Evolutionary conservation across 2,113 vertebrate species (phyloP), one percentile per base, ranked within the genome.

Genomic region (Pao palembangensis): DNA sequence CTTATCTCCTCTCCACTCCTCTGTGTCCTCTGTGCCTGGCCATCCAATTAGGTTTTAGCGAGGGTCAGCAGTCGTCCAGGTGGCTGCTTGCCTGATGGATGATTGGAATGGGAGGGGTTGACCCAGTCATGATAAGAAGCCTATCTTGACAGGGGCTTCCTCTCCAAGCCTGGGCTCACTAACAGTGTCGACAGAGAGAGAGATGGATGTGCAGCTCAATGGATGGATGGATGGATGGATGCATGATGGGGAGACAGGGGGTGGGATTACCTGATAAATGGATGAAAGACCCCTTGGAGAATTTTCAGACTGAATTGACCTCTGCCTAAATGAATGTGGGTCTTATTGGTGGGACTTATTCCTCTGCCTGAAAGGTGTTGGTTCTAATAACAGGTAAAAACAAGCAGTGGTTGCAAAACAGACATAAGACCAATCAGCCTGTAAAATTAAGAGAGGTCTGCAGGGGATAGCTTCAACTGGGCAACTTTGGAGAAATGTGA

Each of bases 61-160:
- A 73, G 79, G 81, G 80, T 86, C 76, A 86, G 59, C 76, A 71
- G 76, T 86, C 83, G 53, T 83, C 80, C 83, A 89, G 76, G 81
- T 84, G 82, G 79, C 66, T 79, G 83, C 70, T 65, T 43, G 51
- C 12, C 72, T 90, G 85, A 89, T 85, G 80, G 89, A 90, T 87
- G 83, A 83, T 80, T 75, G 84, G 71, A 82, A 83, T 51, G 55
- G 64, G 68, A 71, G 73, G 74, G 75, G 55, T 67, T 46, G 76
- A 69, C 71, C 63, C 2, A 14, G 56, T 51, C n/a, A 44, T 73
- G 89, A 90, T 90, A 90, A 88, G 80, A 67, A 75, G 55, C 59
- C 64, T 86, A 89, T 90, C 86, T 90, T 76, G 88, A 90, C 86
- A 85, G 69, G 73, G 59, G 75, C 80, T 91, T 90, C 87, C 88